phyloP scores from a whole-genome alignment of 2,797 vertebrate genomes.

The Sebastes wilsoni region DNA sequence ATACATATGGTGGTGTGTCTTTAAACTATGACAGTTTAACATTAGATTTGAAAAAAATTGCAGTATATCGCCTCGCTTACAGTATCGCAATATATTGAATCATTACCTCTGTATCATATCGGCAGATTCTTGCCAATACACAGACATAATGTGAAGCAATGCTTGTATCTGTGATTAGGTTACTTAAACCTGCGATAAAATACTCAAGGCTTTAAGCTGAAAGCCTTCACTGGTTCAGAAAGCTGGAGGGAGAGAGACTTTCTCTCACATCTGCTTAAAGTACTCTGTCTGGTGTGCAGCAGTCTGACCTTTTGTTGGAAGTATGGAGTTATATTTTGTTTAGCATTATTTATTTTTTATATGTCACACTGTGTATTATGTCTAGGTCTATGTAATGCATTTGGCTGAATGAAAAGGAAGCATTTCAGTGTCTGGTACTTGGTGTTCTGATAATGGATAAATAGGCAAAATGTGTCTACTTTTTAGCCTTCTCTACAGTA shows the following conservation, averaged over 20 bases:
- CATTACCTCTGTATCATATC: no score
- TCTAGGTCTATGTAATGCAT: not conserved
- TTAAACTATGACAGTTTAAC: no score
- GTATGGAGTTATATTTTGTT: not conserved
- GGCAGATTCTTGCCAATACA: no score
- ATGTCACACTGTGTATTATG: not conserved
- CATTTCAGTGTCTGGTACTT: conserved; percentile 7
- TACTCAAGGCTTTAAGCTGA: not conserved
- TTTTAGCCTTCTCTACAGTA: not conserved
- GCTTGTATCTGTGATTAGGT: not conserved
- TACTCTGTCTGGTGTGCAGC: not conserved
- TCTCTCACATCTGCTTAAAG: not conserved
- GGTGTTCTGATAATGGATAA: conserved; percentile 21
- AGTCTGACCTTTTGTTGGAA: not conserved
- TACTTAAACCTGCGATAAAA: not conserved
- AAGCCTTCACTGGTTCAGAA: not conserved
- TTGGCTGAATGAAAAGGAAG: not conserved
- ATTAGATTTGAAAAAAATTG: no score
- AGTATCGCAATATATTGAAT: no score
- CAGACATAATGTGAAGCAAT: not conserved
- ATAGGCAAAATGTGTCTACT: conserved; percentile 2
- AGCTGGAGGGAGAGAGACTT: not conserved
- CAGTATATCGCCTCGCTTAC: no score
- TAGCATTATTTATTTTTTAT: not conserved
- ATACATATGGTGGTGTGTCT: no score